Evolutionary conservation across 2,113 vertebrate genomes (phyloP).

Genomic region (Acrocephalus arundinaceus): DNA sequence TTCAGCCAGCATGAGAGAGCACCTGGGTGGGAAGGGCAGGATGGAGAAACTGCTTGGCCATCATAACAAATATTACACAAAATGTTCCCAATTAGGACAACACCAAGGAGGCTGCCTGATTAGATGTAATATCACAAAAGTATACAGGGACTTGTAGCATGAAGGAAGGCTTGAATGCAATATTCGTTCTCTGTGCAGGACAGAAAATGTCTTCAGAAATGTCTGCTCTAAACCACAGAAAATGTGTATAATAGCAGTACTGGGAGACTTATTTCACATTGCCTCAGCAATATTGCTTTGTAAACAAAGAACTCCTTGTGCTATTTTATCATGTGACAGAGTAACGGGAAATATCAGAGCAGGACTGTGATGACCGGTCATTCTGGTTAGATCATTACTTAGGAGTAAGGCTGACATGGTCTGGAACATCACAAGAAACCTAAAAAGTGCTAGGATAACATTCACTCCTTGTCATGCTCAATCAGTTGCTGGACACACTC

Average conservation of each 20-base stretch:
- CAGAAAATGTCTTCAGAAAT: neutral
- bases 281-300: neutral
- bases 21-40: neutral
- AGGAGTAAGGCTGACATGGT: neutral
- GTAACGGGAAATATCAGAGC: neutral
- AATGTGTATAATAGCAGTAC: neutral
- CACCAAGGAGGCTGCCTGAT: neutral
- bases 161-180: neutral
- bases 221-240: neutral
- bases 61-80: accelerated
- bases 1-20: neutral
- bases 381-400: neutral
- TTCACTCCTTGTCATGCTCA: neutral
- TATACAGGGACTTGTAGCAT: neutral
- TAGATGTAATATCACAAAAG: neutral
- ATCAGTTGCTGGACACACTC: neutral
- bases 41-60: neutral
- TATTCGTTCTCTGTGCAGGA: neutral
- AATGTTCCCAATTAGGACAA: neutral
- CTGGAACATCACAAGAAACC: neutral
- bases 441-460: neutral
- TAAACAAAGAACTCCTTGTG: constrained; percentile 26
- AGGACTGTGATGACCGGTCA: neutral
- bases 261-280: neutral
- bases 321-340: neutral